These are phyloP conservation scores for Xenopus laevis DNA, from an alignment of 2,113 vertebrate genomes.

Conservation along the genomic window DNA sequence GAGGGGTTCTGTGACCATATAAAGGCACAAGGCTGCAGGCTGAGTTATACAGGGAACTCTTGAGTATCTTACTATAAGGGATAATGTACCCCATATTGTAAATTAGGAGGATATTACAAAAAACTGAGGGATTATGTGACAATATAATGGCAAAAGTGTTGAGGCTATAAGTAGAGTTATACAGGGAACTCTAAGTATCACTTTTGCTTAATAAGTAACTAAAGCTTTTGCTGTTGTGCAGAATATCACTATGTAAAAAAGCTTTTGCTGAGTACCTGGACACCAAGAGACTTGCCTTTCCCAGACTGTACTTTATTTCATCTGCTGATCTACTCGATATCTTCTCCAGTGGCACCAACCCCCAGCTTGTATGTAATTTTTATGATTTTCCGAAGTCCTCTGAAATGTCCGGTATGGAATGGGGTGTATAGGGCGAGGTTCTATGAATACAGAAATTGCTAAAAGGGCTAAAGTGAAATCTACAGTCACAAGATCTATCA, in stretches of 20 bases:
- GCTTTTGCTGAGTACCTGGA: constrained; percentile 91
- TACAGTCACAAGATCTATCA: no score
- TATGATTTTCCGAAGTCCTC: no score
- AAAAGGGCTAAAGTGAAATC: no score
- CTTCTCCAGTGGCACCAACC: constrained; percentile 88
- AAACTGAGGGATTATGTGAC: constrained; percentile 68
- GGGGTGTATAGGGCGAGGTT: no score
- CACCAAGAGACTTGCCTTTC: constrained; percentile 88
- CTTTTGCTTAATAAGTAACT: background rate
- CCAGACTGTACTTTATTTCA: constrained; percentile 93
- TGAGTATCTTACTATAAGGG: no score
- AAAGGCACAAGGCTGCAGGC: no score
- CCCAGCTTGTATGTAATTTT: constrained; percentile 64
- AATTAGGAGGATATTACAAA: no score
- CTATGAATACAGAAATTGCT: no score
- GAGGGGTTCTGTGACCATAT: no score
- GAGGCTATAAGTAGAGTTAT: constrained; percentile 62
- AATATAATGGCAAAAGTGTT: constrained; percentile 88
- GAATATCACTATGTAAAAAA: constrained; percentile 85
- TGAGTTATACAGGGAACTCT: no score
- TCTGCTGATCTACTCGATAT: constrained; percentile 94
- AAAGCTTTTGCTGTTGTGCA: constrained; percentile 49
- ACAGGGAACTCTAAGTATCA: no score
- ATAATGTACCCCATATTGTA: no score
- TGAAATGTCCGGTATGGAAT: background rate